Conservation (phyloP, 2,113 vertebrate genomes). For the Tinamus guttatus region DNA sequence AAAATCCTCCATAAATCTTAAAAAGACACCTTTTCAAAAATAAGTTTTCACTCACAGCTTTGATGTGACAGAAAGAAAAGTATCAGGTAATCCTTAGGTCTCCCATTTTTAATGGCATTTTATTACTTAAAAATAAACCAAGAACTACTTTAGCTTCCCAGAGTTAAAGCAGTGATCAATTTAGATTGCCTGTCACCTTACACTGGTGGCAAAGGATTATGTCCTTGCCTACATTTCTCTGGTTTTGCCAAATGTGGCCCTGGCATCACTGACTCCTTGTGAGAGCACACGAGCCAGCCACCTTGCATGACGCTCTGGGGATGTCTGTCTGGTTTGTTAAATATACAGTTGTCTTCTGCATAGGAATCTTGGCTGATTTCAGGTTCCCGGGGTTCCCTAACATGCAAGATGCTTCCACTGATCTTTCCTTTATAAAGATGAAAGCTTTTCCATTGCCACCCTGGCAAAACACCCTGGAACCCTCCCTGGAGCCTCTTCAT, state of each 20-base stretch:
- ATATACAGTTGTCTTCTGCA: background rate
- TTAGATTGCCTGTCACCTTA: background rate
- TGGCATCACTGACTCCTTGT: background rate
- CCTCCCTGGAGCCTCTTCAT: background rate
- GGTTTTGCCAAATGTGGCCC: background rate
- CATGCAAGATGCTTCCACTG: background rate
- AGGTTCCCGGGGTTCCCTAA: background rate
- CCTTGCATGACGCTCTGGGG: background rate
- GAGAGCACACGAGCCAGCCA: background rate
- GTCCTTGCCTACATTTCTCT: background rate
- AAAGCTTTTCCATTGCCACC: fast-evolving
- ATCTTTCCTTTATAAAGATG: background rate
- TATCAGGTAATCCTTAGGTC: background rate
- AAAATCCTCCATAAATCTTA: background rate
- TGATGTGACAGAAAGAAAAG: slow-evolving; percentile 4
- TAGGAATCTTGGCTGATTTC: background rate
- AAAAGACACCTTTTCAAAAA: background rate
- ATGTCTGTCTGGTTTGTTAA: background rate
- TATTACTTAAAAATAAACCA: background rate
- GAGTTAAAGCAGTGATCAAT: background rate
- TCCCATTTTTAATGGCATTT: background rate
- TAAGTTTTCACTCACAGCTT: background rate
- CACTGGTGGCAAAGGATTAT: background rate
- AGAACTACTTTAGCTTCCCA: background rate
- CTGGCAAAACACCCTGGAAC: background rate